Evolutionary conservation across 2,888 invertebrate species (phyloP).

Genomic region (Saturnia japonica): DNA sequence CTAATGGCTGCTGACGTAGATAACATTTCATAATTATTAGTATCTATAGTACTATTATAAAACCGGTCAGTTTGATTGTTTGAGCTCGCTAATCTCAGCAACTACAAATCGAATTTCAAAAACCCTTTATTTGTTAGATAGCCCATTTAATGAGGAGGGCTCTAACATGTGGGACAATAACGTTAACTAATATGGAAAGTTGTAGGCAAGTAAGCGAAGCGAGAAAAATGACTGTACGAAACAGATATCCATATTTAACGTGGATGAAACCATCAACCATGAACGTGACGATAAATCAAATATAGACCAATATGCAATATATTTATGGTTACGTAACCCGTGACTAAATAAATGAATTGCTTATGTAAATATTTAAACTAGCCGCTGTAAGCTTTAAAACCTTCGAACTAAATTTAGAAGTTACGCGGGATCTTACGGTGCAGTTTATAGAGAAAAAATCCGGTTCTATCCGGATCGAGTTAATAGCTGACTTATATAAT

Average conservation of each 20-base stretch:
- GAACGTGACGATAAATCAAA: background rate
- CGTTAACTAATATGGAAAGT: background rate
- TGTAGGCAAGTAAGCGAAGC: too few species aligned
- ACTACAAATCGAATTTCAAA: background rate
- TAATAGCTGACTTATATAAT: background rate
- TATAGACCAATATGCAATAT: background rate
- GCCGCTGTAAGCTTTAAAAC: slow-evolving; percentile 12
- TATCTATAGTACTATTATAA: background rate
- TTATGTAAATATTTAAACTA: slow-evolving; percentile 7
- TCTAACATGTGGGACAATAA: background rate
- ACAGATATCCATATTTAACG: too few species aligned
- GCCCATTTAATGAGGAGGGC: background rate
- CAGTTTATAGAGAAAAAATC: slow-evolving; percentile 4
- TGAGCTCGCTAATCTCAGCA: background rate
- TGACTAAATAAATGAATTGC: slow-evolving; percentile 1
- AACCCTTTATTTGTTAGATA: background rate
- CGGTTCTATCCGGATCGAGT: slow-evolving; percentile 1
- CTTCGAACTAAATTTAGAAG: slow-evolving; percentile 10
- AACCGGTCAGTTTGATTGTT: background rate
- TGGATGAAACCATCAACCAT: background rate
- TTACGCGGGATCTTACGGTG: slow-evolving; percentile 8
- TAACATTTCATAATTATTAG: background rate
- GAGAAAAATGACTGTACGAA: background rate
- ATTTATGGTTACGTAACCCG: slow-evolving; percentile 11
- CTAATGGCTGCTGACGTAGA: background rate